Conservation (phyloP, 2,113 vertebrate genomes). For the Fukomys damarensis region DNA sequence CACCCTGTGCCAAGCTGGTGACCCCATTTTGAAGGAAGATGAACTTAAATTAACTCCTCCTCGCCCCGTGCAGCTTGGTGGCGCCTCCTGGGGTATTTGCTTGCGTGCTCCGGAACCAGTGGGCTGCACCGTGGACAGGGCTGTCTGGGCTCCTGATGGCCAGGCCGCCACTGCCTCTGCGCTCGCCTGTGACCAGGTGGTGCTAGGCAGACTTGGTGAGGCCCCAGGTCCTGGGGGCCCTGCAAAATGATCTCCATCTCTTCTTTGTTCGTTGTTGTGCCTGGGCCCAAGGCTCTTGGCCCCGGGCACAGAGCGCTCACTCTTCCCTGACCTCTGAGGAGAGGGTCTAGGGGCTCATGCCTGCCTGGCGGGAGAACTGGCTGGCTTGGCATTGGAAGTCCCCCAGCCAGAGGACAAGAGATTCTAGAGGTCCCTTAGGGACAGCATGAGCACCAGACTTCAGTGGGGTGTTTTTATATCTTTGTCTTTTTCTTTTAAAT, state of each 20-base stretch:
- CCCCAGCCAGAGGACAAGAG: background rate
- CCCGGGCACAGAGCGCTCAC: background rate
- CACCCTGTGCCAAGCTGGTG: slow-evolving; percentile 88
- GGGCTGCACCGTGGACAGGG: rapidly evolving
- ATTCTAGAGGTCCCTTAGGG: no score
- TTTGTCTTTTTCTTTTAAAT: background rate
- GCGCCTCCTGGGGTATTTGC: background rate
- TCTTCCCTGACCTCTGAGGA: rapidly evolving
- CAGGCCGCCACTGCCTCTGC: background rate
- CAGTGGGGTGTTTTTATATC: background rate
- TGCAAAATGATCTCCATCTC: background rate
- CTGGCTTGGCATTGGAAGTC: background rate
- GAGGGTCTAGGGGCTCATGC: background rate
- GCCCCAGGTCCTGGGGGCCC: no score
- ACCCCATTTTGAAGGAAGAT: slow-evolving; percentile 76
- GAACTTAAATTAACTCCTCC: slow-evolving; percentile 81
- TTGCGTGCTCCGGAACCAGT: background rate
- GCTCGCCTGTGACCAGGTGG: background rate
- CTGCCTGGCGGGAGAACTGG: background rate
- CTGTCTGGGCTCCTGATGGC: rapidly evolving
- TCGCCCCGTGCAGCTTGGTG: background rate
- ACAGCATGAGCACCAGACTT: rapidly evolving
- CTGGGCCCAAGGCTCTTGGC: background rate
- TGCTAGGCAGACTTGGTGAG: rapidly evolving
- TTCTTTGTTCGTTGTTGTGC: background rate